These are phyloP conservation scores for Caiman crocodilus DNA, from an alignment of 2,797 vertebrate species.

Conservation along the genomic window DNA sequence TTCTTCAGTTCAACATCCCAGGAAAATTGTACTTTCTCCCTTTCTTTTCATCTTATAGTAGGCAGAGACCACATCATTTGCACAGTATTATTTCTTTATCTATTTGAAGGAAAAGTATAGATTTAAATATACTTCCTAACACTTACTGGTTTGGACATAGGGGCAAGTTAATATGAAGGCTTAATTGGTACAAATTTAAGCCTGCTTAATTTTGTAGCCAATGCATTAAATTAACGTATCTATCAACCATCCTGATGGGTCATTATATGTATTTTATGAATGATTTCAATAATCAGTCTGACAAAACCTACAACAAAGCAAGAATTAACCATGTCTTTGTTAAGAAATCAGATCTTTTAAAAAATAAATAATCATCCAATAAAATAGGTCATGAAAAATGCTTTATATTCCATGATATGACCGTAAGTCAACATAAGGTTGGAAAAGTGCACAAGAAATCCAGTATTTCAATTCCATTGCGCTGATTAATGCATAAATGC, in stretches of 20 bases:
- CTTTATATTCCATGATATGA: neutral
- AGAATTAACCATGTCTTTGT: neutral
- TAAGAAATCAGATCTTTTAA: neutral
- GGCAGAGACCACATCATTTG: neutral
- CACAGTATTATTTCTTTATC: neutral
- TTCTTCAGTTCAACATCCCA: neutral
- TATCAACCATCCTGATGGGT: neutral
- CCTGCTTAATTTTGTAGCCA: neutral
- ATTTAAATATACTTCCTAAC: neutral
- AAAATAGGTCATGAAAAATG: slow-evolving; percentile 8
- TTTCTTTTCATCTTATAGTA: neutral
- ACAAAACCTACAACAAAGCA: slow-evolving; percentile 24
- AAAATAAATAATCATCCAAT: neutral
- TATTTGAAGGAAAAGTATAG: neutral
- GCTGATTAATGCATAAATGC: slow-evolving; percentile 6
- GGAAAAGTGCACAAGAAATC: neutral
- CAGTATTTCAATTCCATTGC: slow-evolving; percentile 8
- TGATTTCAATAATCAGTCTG: slow-evolving; percentile 28
- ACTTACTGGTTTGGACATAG: neutral
- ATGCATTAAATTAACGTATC: neutral
- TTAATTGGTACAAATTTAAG: neutral
- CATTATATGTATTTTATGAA: neutral
- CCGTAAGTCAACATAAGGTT: slow-evolving; percentile 12
- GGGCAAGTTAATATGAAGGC: slow-evolving; percentile 1
- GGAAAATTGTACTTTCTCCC: neutral